Base-by-base conservation (phyloP, 2,797 vertebrate species). In the Menidia menidia region DNA sequence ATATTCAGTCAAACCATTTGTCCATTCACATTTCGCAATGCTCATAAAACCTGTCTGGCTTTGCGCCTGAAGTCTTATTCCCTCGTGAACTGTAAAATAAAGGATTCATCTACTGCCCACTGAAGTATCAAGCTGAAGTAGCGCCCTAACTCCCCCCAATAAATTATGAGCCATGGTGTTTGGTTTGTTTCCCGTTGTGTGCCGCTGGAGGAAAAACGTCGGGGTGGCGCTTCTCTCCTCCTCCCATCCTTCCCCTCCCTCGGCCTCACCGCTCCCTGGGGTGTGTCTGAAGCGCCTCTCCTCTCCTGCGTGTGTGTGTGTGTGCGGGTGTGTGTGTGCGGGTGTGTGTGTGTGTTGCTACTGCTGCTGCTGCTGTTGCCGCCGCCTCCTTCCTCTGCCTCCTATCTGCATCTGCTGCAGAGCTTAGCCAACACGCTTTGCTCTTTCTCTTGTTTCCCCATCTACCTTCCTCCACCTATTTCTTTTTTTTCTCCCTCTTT, bases 351-450 rank as follows among this genome's bases (percentile, higher is more conserved):
- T n/a, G n/a, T n/a, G n/a, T n/a, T n/a, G n/a, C n/a, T n/a, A n/a
- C 64, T 16, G 64, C 30, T 61, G 66, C 56, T 81, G 75, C 50
- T 85, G 73, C 72, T 70, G 80, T 77, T 69, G 68, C 85, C 54
- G 12, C 72, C 64, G 64, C 87, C 87, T 75, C 84, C 78, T 67
- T 77, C 64, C 71, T 68, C 69, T 79, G 67, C 83, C 85, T 87
- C 66, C 84, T 70, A 85, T 89, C 85, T 89, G 87, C 87, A 81
- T 88, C 89, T 90, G 82, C 88, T 90, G 90, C 90, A 89, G 91
- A 91, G 87, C 87, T 91, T 74, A 83, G 70, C 81, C 87, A 77
- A 73, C 83, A 68, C 75, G 70, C 80, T 64, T n/a, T 52, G n/a
- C 67, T 60, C 63, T 60, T 67, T 62, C 61, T 51, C 71, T 66